Conservation (phyloP, 2,888 invertebrate genomes). For the Phyllotreta striolata region DNA sequence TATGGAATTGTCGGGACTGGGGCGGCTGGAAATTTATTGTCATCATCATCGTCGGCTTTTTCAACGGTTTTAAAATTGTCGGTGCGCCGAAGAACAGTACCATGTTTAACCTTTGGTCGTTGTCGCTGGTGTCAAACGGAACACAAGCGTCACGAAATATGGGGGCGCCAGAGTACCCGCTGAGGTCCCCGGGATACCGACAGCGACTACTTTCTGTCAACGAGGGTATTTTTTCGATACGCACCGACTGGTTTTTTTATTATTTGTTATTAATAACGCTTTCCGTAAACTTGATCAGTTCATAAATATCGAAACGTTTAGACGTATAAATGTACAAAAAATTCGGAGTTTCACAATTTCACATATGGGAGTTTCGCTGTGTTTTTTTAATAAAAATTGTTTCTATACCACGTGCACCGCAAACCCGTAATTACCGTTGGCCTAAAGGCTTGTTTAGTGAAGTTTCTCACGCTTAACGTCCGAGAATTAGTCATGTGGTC, state of each 20-base stretch:
- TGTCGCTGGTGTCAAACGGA: constrained; percentile 30
- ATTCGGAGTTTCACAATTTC: neutral
- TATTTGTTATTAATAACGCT: too few relatives aligned
- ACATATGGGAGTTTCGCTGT: constrained; percentile 23
- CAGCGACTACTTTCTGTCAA: constrained; percentile 43
- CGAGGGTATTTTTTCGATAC: constrained; percentile 5
- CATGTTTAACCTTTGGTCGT: constrained; percentile 12
- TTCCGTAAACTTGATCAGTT: too few relatives aligned
- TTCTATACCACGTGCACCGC: constrained; percentile 57
- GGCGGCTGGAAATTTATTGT: too few relatives aligned
- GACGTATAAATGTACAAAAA: neutral
- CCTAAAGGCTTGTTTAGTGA: constrained; percentile 56
- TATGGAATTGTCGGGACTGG: too few relatives aligned
- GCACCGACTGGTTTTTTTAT: too few relatives aligned
- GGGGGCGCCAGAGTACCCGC: constrained; percentile 49
- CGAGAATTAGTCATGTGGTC: constrained; percentile 46
- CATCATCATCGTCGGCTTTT: too few relatives aligned
- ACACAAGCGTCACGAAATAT: constrained; percentile 45
- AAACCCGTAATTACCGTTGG: constrained; percentile 58
- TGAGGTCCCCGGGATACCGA: constrained; percentile 43
- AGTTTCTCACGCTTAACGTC: constrained; percentile 59
- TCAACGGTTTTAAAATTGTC: too few relatives aligned
- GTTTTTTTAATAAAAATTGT: constrained; percentile 42
- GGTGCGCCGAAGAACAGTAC: constrained; percentile 2
- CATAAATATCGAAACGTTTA: neutral